These are phyloP conservation scores for Samia ricini DNA, from an alignment of 1,140 invertebrate genomes.

Conservation along the genomic window DNA sequence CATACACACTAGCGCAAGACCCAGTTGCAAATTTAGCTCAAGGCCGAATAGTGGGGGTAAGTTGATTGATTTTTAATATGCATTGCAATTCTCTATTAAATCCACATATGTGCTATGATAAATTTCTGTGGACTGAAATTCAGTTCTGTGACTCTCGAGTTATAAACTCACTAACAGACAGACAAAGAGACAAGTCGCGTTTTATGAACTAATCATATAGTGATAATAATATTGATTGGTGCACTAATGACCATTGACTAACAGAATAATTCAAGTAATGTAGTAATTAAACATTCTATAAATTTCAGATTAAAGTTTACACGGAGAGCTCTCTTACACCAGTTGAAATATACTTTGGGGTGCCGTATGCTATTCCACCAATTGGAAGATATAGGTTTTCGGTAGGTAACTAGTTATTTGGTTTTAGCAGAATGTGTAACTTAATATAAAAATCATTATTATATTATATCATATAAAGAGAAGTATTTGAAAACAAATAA, in stretches of 20 bases:
- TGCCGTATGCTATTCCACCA: conserved; percentile 62
- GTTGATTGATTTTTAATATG: conserved; percentile 20
- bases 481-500: background rate
- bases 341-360: conserved; percentile 65
- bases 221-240: no score
- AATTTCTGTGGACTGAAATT: background rate
- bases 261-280: background rate
- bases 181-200: no score
- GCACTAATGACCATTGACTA: background rate
- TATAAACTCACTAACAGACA: no score
- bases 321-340: conserved; percentile 50
- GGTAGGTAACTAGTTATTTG: conserved; percentile 38
- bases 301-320: conserved; percentile 64
- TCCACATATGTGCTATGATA: background rate
- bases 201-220: no score
- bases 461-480: no score
- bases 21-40: conserved; percentile 58
- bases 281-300: background rate
- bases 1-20: conserved; percentile 45
- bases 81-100: background rate
- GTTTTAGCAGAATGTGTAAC: background rate
- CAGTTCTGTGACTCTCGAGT: no score
- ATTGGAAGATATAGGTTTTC: conserved; percentile 60
- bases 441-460: no score
- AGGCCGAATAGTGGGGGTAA: conserved; percentile 66